These are phyloP conservation scores for Reticulitermes speratus DNA, from an alignment of 1,140 invertebrate genomes.

Conservation along the genomic window DNA sequence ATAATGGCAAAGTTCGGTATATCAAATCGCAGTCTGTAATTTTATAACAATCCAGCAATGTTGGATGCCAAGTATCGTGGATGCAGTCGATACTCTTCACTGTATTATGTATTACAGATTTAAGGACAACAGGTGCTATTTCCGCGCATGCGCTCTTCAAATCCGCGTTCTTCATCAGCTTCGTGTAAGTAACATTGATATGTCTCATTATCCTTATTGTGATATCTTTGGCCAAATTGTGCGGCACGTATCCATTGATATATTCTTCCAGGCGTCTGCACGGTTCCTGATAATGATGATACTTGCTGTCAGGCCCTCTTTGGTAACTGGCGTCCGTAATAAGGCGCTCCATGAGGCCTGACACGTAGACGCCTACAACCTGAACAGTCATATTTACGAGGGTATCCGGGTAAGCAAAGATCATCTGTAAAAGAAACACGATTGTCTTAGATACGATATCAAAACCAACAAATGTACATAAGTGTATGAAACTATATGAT, in stretches of 20 bases:
- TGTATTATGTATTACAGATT: not conserved
- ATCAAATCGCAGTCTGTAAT: not conserved
- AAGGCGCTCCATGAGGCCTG: too few relatives aligned
- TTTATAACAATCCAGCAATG: not conserved
- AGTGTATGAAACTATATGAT: too few relatives aligned
- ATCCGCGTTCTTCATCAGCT: not conserved
- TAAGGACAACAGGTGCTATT: not conserved
- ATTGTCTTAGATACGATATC: too few relatives aligned
- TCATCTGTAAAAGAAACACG: not conserved
- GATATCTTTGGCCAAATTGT: not conserved
- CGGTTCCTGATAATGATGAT: not conserved
- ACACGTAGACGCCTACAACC: too few relatives aligned
- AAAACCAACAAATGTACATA: too few relatives aligned
- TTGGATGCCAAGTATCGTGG: not conserved
- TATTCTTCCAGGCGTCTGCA: not conserved
- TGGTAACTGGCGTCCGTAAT: too few relatives aligned
- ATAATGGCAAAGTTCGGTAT: not conserved
- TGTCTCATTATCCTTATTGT: not conserved
- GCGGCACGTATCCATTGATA: not conserved
- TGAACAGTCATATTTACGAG: too few relatives aligned
- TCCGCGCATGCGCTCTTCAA: not conserved
- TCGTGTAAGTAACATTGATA: not conserved
- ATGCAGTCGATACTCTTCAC: not conserved
- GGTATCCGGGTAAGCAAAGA: too few relatives aligned
- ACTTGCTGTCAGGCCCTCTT: too few relatives aligned